Conservation (phyloP, 2,113 vertebrate genomes). For the Stegastes partitus region DNA sequence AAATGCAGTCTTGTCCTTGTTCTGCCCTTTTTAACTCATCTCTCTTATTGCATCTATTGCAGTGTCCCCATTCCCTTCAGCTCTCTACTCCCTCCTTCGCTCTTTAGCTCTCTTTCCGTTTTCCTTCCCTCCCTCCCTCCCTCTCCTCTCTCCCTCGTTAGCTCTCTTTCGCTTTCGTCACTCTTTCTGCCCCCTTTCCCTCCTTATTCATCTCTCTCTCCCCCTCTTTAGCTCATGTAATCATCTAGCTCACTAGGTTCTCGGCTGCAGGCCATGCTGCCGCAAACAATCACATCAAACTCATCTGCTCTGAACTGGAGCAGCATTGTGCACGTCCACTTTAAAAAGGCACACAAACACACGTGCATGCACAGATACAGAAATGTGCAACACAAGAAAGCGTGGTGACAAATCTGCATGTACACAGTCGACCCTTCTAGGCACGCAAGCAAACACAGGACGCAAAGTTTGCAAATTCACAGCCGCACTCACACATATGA, state of each 20-base stretch:
- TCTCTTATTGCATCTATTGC: constrained; percentile 1
- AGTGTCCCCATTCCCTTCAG: constrained; percentile 14
- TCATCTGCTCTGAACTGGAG: constrained; percentile 72
- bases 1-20: constrained; percentile 38
- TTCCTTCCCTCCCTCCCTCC: not conserved
- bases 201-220: constrained; percentile 50
- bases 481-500: not conserved
- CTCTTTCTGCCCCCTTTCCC: constrained; percentile 48
- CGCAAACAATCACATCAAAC: constrained; percentile 78
- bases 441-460: not conserved
- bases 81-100: constrained; percentile 13
- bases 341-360: not conserved
- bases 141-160: constrained; percentile 36
- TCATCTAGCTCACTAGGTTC: constrained; percentile 72
- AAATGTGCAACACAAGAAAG: not conserved
- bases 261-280: constrained; percentile 75
- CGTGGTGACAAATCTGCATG: constrained; percentile 10
- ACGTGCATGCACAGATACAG: constrained; percentile 9
- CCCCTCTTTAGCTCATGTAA: constrained; percentile 82
- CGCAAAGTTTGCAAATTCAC: not conserved
- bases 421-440: not conserved
- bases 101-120: constrained; percentile 5
- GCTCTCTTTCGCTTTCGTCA: constrained; percentile 33
- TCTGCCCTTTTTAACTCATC: constrained; percentile 46
- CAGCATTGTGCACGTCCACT: constrained; percentile 52